Evolutionary conservation across 2,113 vertebrate species (phyloP).

Genomic region (Emydocephalus ijimae): DNA sequence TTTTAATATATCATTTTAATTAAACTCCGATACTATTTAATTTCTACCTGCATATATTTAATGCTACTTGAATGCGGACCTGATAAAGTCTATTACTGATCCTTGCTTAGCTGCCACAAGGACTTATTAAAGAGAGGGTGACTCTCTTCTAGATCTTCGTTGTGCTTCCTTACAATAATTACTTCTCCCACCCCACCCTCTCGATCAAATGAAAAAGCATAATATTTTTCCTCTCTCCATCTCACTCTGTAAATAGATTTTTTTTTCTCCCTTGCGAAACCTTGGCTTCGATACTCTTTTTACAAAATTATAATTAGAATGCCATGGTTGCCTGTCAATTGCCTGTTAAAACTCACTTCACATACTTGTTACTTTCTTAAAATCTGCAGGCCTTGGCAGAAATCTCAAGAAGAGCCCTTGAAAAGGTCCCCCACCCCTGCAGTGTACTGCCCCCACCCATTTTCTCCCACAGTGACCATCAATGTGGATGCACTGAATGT

Average conservation of each 20-base stretch:
- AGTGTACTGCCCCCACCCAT: background rate
- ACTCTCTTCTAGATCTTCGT: slow-evolving; percentile 73
- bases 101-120: slow-evolving; percentile 78
- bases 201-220: slow-evolving; percentile 76
- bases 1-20: slow-evolving; percentile 94
- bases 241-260: slow-evolving; percentile 68
- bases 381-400: slow-evolving; percentile 25
- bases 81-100: slow-evolving; percentile 77
- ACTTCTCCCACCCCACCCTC: slow-evolving; percentile 58
- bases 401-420: slow-evolving; percentile 23
- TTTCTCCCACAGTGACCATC: slow-evolving; percentile 22
- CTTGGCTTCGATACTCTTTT: slow-evolving; percentile 63
- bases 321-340: slow-evolving; percentile 49
- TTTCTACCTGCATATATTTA: slow-evolving; percentile 81
- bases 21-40: slow-evolving; percentile 90
- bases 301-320: slow-evolving; percentile 69
- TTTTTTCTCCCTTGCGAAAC: slow-evolving; percentile 55
- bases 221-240: slow-evolving; percentile 60
- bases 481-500: too few relatives aligned
- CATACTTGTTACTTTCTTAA: slow-evolving; percentile 33
- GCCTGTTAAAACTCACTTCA: slow-evolving; percentile 27
- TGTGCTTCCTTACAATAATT: slow-evolving; percentile 74
- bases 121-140: slow-evolving; percentile 76
- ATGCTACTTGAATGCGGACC: slow-evolving; percentile 78
- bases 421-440: slow-evolving; percentile 10